Base-by-base conservation (phyloP, 2,113 vertebrate species). In the Bombycilla garrulus region DNA sequence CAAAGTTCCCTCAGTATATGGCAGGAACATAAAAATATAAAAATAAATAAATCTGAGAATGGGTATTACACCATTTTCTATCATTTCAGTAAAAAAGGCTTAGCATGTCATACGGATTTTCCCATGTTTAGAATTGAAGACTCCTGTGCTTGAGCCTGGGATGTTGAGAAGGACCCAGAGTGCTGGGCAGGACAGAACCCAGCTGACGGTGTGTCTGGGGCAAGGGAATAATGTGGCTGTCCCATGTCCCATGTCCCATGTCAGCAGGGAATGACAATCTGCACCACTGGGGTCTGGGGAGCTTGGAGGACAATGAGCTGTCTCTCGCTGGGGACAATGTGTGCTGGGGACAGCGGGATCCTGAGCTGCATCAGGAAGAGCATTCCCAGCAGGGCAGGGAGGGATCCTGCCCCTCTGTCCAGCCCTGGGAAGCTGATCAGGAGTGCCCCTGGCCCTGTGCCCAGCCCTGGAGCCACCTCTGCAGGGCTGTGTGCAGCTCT, bases 131-230 rank as follows among this genome's bases (percentile, higher is more conserved):
- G 33, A 47, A 60, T 38, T 54, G 15, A 28, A 5, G 25, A 21
- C 33, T 67, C 31, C 31, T 2, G 0, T 47, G 17, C 18, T 15
- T 47, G 20, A 67, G 2, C 19, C 19, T 0, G 0, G 50, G 48
- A 31, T 33, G 20, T 45, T 38, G 5, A 38, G 28, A 44, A 72
- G 18, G 10, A 38, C 10, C 12, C 0, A 0, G 17, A 17, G 14
- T 16, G 20, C 4, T 26, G 28, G 47, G 29, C 16, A 47, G 26
- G 36, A 47, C 22, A 33, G 23, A 65, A 58, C 69, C 20, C 7
- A 23, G 33, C 33, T 1, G 36, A 13, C 19, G 33, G 6, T 6
- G 2, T 1, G 10, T 24, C 6, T n/a, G 9, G 19, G 21, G 10
- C 48, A 42, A 15, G 22, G 13, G 20, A 19, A 33, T 15, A 33